Evolutionary conservation across 2,888 invertebrate genomes (phyloP), one percentile per base, ranked within the genome.

Genomic region (Drosophila hawaiiensis): DNA sequence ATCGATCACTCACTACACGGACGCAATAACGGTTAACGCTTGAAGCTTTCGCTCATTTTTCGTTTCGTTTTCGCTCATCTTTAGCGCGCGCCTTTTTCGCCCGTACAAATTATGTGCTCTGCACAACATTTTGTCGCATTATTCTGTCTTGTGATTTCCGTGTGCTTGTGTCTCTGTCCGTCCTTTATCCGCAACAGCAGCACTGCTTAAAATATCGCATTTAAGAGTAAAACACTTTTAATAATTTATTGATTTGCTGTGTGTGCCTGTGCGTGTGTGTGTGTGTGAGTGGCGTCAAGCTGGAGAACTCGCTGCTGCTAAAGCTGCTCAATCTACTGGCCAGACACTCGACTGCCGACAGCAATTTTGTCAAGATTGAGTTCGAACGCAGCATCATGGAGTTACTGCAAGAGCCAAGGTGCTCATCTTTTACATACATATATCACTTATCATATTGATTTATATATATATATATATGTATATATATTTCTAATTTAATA

Each of bases 381-480:
- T 93, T 93, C 84, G 92, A 92, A 80, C 91, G 91, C 70, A 93
- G 91, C 83, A 93, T 93, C 62, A 93, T 93, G 93, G 93, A 92
- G 80, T 80, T 92, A 65, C 78, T 92, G 79, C 91, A 92, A 72
- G 89, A 91, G 73, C 91, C 89, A 70, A 87, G 92, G 84, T 91
- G 80, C 43, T 31, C 19, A 28, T 54, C 29, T 12, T 56, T 29
- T 25, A 12, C 41, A 29, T 25, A 16, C 41, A 29, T 16, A 28
- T 25, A 54, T 28, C 53, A 56, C 5, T 1, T 49, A 43, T 16
- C 19, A 47, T 25, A 25, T 53, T 37, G 39, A 16, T 35, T 25
- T n/a, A 12, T 14, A 55, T 55, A 25, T 29, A 50, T 43, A 28
- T 28, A 4, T 0, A 28, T 28, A 28, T 28, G 4, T 28, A 28